Conservation (phyloP, 2,113 vertebrate genomes). For the Chunga burmeisteri region DNA sequence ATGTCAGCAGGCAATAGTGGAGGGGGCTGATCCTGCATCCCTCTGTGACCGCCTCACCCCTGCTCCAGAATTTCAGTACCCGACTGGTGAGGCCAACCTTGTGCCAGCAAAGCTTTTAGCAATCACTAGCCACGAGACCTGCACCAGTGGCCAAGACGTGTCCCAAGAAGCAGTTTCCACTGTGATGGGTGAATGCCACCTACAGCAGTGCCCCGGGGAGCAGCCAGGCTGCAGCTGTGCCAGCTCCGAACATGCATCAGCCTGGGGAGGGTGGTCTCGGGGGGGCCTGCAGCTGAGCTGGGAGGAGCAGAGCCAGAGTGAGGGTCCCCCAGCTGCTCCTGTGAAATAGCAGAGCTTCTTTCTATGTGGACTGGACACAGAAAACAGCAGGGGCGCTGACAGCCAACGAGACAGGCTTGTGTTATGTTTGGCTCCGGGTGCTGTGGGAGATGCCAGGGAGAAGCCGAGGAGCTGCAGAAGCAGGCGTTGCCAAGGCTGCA, state of each 20-base stretch:
- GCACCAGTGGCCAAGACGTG: rapidly evolving
- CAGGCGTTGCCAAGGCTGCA: not conserved
- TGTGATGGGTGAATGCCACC: not conserved
- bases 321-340: not conserved
- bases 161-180: not conserved
- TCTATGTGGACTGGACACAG: not conserved
- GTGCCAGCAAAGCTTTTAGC: not conserved
- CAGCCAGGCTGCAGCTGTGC: not conserved
- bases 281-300: not conserved
- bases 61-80: not conserved
- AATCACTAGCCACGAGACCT: rapidly evolving
- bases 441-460: not conserved
- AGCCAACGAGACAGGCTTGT: rapidly evolving
- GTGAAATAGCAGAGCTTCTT: not conserved
- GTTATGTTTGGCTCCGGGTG: not conserved
- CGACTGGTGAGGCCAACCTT: rapidly evolving
- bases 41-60: rapidly evolving
- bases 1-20: rapidly evolving
- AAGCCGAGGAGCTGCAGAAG: not conserved
- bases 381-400: not conserved
- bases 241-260: rapidly evolving
- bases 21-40: not conserved
- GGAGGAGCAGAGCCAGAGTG: not conserved
- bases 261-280: not conserved
- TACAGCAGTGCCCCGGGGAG: rapidly evolving